Evolutionary conservation across 1,140 invertebrate genomes (phyloP), one percentile per base, ranked within the genome.

Genomic region (Elymnias hypermnestra): DNA sequence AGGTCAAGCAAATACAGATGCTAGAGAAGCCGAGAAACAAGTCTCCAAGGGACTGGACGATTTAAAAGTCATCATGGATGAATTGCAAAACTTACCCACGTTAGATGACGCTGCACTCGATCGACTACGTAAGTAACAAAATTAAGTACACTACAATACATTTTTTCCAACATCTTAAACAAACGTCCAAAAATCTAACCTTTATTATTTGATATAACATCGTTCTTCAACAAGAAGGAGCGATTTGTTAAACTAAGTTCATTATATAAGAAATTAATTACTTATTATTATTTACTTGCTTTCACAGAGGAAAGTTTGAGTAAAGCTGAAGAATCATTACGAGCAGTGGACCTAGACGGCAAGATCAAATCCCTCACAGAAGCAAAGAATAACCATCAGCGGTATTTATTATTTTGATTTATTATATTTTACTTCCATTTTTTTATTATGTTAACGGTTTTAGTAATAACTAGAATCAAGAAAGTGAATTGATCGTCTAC

Each of bases 1-100:
- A 8, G 94, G 94, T 21, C 91, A 95, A 87, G 95, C 96, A 1
- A 95, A 95, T 72, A 94, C 90, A 9, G 92, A 93, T 48, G 94
- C 95, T 0, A 83, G 89, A 29, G 90, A 94, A 56, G 94, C 95
- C 0, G 90, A 91, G 22, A 90, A 92, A 46, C 93, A 94, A 86
- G 95, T 98, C 0, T 86, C 91, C 5, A 93, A 94, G 66, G 93
- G 96, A 5, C 77, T 96, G 12, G 87, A 89, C 5, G 92, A 95
- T 37, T 89, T 98, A 2, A 89, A 93, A 33, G 90, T 91, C 36
- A 98, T 98, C 42, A 90, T 94, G 51, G 89, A 91, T 21, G 92
- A 96, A 53, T 84, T 98, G 1, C 89, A 92, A 50, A 94, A 93
- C 63, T 77, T 96, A 1, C 91, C 91, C 21, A 91, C 64, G 0